A percentile compares a stretch with the other conserved stretches of the same genome.
phyloP scores from a whole-genome alignment of 1,140 invertebrate genomes.

The Spodoptera frugiperda region DNA sequence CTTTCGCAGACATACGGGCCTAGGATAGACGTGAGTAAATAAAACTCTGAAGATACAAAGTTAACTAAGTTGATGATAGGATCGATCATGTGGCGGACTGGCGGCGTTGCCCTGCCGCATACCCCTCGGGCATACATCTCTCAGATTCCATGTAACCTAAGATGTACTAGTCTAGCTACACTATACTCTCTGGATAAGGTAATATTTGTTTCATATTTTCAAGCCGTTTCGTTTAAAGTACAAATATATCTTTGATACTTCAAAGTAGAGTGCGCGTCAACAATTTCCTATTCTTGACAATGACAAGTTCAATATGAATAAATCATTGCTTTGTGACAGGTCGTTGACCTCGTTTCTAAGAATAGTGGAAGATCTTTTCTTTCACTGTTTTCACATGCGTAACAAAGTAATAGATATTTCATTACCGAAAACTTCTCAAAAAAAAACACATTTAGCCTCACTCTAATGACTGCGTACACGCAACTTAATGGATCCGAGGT shows the following conservation, averaged over 20 bases:
- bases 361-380: slow-evolving; percentile 7
- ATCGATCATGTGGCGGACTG: slow-evolving; percentile 31
- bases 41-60: slow-evolving; percentile 25
- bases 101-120: slow-evolving; percentile 27
- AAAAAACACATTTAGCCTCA: no score
- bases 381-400: no score
- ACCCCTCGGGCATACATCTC: slow-evolving; percentile 41
- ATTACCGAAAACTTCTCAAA: no score
- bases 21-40: slow-evolving; percentile 23
- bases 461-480: neutral
- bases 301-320: slow-evolving; percentile 8
- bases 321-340: slow-evolving; percentile 17
- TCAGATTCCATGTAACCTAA: slow-evolving; percentile 19
- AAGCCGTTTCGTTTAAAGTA: no score
- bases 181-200: neutral
- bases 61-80: slow-evolving; percentile 40
- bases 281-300: slow-evolving; percentile 8
- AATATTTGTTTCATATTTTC: no score
- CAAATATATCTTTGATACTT: no score
- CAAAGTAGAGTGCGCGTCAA: neutral
- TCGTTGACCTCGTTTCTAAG: neutral
- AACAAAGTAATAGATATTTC: no score
- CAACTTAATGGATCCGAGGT: neutral
- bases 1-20: slow-evolving; percentile 19
- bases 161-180: slow-evolving; percentile 17